phyloP scores from a whole-genome alignment of 92 coral and sea anemone species.

The Bergia sp. region DNA sequence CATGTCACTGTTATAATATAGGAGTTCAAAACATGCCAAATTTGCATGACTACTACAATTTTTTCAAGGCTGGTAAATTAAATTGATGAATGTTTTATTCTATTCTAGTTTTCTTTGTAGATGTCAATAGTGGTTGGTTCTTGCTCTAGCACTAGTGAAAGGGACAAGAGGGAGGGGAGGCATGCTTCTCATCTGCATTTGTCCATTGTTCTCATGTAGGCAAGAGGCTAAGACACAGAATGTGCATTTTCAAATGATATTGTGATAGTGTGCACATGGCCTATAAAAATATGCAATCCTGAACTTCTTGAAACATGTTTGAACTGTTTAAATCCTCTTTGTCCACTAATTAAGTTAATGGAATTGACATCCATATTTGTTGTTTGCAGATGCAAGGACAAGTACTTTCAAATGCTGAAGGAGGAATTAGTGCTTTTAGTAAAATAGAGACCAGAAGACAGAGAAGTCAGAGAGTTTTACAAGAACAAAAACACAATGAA shows the following conservation, averaged over 20 bases:
- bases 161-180: no score
- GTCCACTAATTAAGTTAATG: not conserved
- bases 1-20: not conserved
- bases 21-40: not conserved
- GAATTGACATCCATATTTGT: not conserved
- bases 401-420: conserved; percentile 57
- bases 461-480: conserved; percentile 51
- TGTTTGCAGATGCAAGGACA: conserved; percentile 64
- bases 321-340: no score
- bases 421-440: conserved; percentile 80
- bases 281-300: no score
- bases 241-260: no score
- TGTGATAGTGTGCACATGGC: no score
- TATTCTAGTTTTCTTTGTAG: no score
- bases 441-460: conserved; percentile 79
- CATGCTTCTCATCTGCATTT: no score
- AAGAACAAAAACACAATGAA: conserved; percentile 63
- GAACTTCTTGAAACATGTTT: no score
- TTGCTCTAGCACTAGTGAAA: no score
- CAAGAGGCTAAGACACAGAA: no score
- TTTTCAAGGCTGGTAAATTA: not conserved
- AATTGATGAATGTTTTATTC: not conserved
- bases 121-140: no score
- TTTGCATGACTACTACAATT: not conserved
- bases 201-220: no score